These are phyloP conservation scores for Hybognathus amarus DNA, from an alignment of 2,797 vertebrate species.

Conservation along the genomic window DNA sequence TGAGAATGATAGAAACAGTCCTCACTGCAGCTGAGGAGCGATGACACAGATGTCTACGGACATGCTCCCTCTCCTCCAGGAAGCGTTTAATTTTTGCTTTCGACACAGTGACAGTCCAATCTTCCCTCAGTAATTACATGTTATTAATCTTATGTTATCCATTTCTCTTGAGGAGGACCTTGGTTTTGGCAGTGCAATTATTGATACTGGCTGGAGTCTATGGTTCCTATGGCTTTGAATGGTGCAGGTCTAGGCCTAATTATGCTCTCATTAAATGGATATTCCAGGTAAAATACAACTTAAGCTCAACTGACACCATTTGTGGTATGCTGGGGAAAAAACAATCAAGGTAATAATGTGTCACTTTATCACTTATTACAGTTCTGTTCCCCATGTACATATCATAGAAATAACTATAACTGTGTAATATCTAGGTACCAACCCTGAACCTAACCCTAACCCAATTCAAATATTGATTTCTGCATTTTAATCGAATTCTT, in stretches of 20 bases:
- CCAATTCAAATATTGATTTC: no score
- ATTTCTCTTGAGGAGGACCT: conserved; percentile 64
- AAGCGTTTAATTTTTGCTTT: conserved; percentile 75
- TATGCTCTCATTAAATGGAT: conserved; percentile 67
- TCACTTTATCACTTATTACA: no score
- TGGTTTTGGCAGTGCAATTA: conserved; percentile 70
- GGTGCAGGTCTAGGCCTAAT: conserved; percentile 69
- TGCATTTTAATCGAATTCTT: no score
- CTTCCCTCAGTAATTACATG: conserved; percentile 73
- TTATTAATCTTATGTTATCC: conserved; percentile 78
- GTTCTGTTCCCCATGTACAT: no score
- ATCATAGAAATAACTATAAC: no score
- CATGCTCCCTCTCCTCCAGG: conserved; percentile 52
- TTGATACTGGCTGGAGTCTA: conserved; percentile 69
- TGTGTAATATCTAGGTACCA: no score
- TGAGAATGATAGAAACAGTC: conserved; percentile 6
- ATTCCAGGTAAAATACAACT: not conserved
- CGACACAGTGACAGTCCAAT: conserved; percentile 72
- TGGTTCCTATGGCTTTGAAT: conserved; percentile 68
- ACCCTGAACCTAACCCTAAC: no score
- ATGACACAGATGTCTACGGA: conserved; percentile 42
- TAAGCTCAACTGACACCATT: not conserved
- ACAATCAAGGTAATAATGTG: no score
- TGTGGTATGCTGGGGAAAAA: no score
- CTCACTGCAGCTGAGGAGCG: conserved; percentile 3